Conservation (phyloP, 2,113 vertebrate species). For the Menura novaehollandiae region DNA sequence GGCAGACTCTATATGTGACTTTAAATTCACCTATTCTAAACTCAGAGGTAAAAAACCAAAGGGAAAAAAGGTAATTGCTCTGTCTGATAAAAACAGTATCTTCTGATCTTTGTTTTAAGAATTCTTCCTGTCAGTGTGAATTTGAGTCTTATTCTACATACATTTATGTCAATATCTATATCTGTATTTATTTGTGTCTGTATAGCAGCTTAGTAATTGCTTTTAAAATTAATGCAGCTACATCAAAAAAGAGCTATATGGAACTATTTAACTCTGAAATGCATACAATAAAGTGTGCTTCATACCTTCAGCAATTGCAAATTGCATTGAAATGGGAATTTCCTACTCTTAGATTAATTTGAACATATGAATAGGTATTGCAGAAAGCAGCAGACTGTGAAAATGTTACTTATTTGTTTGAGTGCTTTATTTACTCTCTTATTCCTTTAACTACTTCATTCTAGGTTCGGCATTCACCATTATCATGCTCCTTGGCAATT, state of each 20-base stretch:
- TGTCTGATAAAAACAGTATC: background rate
- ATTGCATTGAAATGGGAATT: background rate
- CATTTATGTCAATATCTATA: background rate
- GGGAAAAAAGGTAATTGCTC: background rate
- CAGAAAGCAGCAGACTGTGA: background rate
- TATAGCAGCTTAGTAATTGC: background rate
- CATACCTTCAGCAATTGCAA: background rate
- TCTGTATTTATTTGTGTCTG: background rate
- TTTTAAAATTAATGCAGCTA: background rate
- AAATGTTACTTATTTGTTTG: background rate
- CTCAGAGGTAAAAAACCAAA: background rate
- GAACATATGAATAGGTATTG: background rate
- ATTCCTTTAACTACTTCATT: constrained; percentile 6
- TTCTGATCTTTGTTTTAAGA: background rate
- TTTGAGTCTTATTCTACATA: background rate
- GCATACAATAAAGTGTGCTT: background rate
- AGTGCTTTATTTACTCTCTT: background rate
- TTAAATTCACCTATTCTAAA: background rate
- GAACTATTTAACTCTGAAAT: background rate
- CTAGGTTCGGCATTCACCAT: constrained; percentile 77
- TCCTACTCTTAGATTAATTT: background rate
- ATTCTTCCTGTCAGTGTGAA: background rate
- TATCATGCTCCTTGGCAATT: constrained; percentile 81
- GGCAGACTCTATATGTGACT: background rate
- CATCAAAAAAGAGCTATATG: background rate